phyloP scores from a whole-genome alignment of 2,797 vertebrate genomes.

The Brachyrhaphis roseni region DNA sequence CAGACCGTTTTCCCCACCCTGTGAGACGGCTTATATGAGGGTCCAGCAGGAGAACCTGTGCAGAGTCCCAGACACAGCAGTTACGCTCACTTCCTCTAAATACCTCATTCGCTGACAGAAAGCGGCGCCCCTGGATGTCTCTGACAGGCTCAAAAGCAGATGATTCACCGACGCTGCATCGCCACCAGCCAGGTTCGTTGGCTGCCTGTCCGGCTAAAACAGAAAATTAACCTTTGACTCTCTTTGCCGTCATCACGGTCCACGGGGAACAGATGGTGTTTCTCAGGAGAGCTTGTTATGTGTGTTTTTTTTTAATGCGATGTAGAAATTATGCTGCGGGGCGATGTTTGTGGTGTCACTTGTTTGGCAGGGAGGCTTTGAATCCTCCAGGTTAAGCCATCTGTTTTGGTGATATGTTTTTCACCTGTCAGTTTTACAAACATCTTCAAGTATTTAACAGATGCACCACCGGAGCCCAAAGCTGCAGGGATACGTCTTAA shows the following conservation, averaged over 20 bases:
- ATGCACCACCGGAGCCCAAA: not conserved
- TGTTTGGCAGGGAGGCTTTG: constrained; percentile 33
- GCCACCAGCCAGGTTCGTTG: constrained; percentile 16
- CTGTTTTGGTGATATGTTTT: not conserved
- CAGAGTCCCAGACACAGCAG: constrained; percentile 58
- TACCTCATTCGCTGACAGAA: constrained; percentile 57
- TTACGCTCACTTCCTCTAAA: constrained; percentile 60
- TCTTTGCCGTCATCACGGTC: constrained; percentile 53
- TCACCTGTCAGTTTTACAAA: not conserved
- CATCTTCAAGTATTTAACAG: not conserved
- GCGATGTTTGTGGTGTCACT: constrained; percentile 16
- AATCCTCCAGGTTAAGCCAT: constrained; percentile 8
- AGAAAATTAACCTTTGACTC: constrained; percentile 68
- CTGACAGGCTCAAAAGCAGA: constrained; percentile 46
- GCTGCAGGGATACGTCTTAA: not conserved
- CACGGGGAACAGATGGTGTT: constrained; percentile 70
- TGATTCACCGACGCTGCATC: constrained; percentile 56
- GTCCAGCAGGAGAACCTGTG: constrained; percentile 65
- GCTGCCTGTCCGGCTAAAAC: constrained; percentile 45
- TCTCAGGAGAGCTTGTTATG: constrained; percentile 69
- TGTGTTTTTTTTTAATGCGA: constrained; percentile 61
- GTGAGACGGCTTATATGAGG: constrained; percentile 63
- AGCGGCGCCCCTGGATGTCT: constrained; percentile 51
- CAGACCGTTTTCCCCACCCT: constrained; percentile 56
- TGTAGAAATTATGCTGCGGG: constrained; percentile 58